Evolutionary conservation across 1,140 invertebrate species (phyloP), one percentile per base, ranked within the genome.

Genomic region (Eriocheir sinensis): DNA sequence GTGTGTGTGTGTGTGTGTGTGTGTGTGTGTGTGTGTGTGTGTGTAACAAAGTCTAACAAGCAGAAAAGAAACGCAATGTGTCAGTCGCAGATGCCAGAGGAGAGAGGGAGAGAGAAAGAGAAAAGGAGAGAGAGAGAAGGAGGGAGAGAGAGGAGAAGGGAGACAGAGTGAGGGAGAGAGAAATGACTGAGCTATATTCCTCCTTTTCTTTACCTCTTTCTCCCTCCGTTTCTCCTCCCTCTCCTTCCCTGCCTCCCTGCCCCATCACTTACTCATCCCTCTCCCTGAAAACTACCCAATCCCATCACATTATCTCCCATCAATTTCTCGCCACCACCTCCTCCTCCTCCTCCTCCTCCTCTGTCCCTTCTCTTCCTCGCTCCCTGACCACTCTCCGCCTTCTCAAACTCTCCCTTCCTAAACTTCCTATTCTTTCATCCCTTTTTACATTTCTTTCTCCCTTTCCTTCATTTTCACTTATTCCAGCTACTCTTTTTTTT

Each of bases 61-160:
- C 27, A 72, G 34, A 12, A 85, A 85, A 85, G 38, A 41, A 85
- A 38, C 38, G 44, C 6, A 21, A 44, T 30, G 32, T 85, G 81
- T 85, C 81, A 85, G 30, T 36, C 34, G 30, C 81, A 44, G 85
- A 88, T 40, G 3, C 12, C 2, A 0, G 38, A n/a, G 38, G 88
- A 89, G 88, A 44, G 38, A 89, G 86, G n/a, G 41, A 48, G 86
- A 41, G 86, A 89, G 41, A 48, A n/a, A 41, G 34, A 41, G n/a
- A 30, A 8, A 36, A 9, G 44, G 41, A 48, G 40, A 40, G 40
- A 89, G 41, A 41, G 41, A 89, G 86, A 40, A 34, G 27, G 81
- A 41, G 38, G 36, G 81, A n/a, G 38, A 85, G 38, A 85, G 34
- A 48, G 88, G 34, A 21, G 30, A 40, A 44, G 44, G 32, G 88